Evolutionary conservation across 1,140 invertebrate genomes (phyloP).

Genomic region (Periplaneta americana): DNA sequence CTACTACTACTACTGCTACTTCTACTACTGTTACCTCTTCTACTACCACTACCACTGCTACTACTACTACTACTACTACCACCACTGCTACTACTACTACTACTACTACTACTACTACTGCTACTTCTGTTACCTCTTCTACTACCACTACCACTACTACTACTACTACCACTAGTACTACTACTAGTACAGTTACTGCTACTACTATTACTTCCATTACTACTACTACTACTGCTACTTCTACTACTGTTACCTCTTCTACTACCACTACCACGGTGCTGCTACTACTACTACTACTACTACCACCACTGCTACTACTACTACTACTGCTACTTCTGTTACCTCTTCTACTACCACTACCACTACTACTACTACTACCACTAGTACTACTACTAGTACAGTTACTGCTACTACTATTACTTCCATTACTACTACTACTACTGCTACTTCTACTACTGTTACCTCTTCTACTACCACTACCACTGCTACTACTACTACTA

Average conservation of each 20-base stretch:
- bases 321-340: background rate
- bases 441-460: background rate
- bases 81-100: background rate
- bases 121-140: no score
- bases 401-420: no score
- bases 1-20: background rate
- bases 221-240: background rate
- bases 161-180: no score
- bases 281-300: background rate
- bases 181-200: no score
- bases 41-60: no score
- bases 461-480: no score
- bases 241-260: background rate
- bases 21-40: background rate
- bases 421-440: background rate
- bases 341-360: no score
- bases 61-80: background rate
- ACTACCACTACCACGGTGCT: no score
- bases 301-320: background rate
- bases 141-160: no score
- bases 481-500: background rate
- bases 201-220: no score
- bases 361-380: no score
- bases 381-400: no score
- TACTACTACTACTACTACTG: background rate